phyloP scores from a whole-genome alignment of 2,797 vertebrate species.

The Sebastes trivittatus region DNA sequence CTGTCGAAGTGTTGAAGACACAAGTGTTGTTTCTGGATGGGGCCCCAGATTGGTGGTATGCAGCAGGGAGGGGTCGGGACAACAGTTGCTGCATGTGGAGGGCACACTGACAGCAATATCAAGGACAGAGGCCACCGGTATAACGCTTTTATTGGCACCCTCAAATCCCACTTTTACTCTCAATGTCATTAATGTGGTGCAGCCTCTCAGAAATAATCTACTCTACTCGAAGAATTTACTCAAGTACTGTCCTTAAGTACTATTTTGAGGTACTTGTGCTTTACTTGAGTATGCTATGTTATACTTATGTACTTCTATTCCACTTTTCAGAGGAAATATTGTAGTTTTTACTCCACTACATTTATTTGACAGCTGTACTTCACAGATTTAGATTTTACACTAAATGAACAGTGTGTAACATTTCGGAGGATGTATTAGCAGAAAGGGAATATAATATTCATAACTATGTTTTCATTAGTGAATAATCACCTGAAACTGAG shows the following conservation, averaged over 20 bases:
- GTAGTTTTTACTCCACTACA: background rate
- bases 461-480: no score
- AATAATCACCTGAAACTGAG: no score
- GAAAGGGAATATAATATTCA: no score
- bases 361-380: background rate
- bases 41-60: constrained; percentile 73
- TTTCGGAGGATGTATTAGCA: no score
- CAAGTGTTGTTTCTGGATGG: constrained; percentile 76
- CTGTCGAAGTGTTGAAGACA: constrained; percentile 59
- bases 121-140: constrained; percentile 68
- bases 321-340: background rate
- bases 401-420: no score
- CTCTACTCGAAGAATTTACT: background rate
- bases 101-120: constrained; percentile 73
- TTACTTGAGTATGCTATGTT: background rate
- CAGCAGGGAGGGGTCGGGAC: constrained; percentile 59
- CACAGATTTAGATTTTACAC: background rate
- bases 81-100: constrained; percentile 75
- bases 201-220: background rate
- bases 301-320: background rate
- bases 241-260: background rate
- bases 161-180: constrained; percentile 35
- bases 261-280: background rate
- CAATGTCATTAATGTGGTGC: background rate
- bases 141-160: constrained; percentile 47